Conservation (phyloP, 2,888 invertebrate species). For the Sinopyrophorus schimmeli region DNA sequence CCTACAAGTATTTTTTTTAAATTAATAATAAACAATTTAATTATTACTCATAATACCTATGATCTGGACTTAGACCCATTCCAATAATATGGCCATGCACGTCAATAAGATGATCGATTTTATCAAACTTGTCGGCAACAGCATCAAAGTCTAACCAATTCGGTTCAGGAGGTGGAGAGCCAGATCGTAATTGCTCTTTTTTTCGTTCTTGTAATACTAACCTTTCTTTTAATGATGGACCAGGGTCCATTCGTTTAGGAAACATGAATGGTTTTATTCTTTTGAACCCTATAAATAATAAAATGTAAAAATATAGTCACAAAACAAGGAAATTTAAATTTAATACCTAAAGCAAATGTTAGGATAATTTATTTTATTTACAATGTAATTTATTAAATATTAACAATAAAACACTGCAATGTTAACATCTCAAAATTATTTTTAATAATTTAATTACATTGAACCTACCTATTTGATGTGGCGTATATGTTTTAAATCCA, state of each 20-base stretch:
- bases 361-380: no score
- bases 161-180: conserved; percentile 59
- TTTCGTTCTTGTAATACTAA: conserved; percentile 63
- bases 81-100: conserved; percentile 86
- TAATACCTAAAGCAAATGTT: no score
- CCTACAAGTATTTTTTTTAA: conserved; percentile 48
- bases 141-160: conserved; percentile 71
- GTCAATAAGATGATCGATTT: conserved; percentile 79
- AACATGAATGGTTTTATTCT: conserved; percentile 71
- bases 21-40: conserved; percentile 1
- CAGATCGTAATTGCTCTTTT: conserved; percentile 55
- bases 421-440: no score
- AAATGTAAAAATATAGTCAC: no score
- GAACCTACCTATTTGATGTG: conserved; percentile 74
- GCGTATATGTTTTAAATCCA: conserved; percentile 80
- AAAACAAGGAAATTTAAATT: not conserved
- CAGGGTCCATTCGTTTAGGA: conserved; percentile 68
- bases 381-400: no score
- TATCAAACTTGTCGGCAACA: conserved; percentile 71
- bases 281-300: conserved; percentile 66
- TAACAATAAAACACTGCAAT: no score
- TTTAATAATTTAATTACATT: no score
- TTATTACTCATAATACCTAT: conserved; percentile 57
- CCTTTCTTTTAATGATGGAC: conserved; percentile 68
- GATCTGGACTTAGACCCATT: conserved; percentile 83